Percentiles rank a stretch among this genome's conserved stretches.
phyloP scores from a whole-genome alignment of 2,888 invertebrate species.

The Archips xylosteana region DNA sequence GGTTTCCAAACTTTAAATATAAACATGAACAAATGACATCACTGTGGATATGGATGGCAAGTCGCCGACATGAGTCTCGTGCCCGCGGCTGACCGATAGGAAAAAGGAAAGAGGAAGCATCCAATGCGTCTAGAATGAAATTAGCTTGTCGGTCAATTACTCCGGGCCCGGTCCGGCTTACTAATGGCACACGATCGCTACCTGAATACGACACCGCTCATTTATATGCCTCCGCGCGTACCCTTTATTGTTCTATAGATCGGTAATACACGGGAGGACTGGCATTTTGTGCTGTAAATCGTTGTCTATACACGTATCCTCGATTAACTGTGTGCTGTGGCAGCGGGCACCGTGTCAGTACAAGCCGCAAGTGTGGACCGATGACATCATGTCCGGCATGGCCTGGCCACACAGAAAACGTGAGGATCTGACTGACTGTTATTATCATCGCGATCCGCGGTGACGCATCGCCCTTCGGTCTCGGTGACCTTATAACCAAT shows the following conservation, averaged over 20 bases:
- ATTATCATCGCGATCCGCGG: conserved; percentile 58
- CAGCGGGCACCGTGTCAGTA: conserved; percentile 70
- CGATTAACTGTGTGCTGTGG: conserved; percentile 80
- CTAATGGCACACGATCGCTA: conserved; percentile 78
- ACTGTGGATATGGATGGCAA: conserved; percentile 53
- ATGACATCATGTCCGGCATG: conserved; percentile 82
- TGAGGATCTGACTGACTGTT: conserved; percentile 65
- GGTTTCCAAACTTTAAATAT: neutral
- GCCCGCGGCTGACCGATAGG: conserved; percentile 82
- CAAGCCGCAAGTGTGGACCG: conserved; percentile 74
- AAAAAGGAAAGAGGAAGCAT: conserved; percentile 85
- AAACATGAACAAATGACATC: conserved; percentile 28
- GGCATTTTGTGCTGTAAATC: conserved; percentile 84
- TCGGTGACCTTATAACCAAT: conserved; percentile 32
- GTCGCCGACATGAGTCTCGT: conserved; percentile 63
- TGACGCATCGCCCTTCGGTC: conserved; percentile 65
- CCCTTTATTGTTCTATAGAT: conserved; percentile 85
- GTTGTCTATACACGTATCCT: conserved; percentile 82
- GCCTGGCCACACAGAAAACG: conserved; percentile 77
- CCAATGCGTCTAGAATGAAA: conserved; percentile 83
- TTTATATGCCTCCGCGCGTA: conserved; percentile 77
- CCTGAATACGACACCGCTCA: conserved; percentile 79
- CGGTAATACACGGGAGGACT: conserved; percentile 84
- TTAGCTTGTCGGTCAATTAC: conserved; percentile 84
- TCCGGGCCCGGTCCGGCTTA: conserved; percentile 76